Evolutionary conservation across 1,140 invertebrate species (phyloP).

Genomic region (Brachionus koreanus): DNA sequence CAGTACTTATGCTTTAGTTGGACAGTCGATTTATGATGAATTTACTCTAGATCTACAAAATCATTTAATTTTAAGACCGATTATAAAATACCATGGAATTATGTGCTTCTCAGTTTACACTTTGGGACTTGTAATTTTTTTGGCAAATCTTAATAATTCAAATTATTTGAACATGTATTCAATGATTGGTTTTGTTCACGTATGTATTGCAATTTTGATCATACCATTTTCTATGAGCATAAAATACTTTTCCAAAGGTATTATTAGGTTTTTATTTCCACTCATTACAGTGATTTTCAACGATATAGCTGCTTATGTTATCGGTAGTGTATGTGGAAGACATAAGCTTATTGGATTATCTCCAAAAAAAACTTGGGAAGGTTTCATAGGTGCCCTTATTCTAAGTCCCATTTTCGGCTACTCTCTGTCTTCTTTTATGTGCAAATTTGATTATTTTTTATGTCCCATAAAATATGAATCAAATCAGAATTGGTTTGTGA

Average conservation of each 20-base stretch:
- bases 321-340: conserved; percentile 96
- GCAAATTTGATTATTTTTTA: conserved; percentile 83
- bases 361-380: conserved; percentile 94
- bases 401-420: conserved; percentile 85
- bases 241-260: conserved; percentile 93
- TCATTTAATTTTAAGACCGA: conserved; percentile 84
- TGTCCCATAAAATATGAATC: conserved; percentile 87
- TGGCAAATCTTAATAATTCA: conserved; percentile 87
- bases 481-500: conserved; percentile 59
- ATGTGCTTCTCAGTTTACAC: conserved; percentile 95
- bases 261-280: conserved; percentile 89
- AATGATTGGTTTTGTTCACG: conserved; percentile 97
- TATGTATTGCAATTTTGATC: conserved; percentile 89
- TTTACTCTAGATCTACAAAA: conserved; percentile 87
- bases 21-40: conserved; percentile 89
- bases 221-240: conserved; percentile 96
- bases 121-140: conserved; percentile 95
- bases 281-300: conserved; percentile 98
- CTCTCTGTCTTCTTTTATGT: conserved; percentile 78
- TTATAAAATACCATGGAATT: conserved; percentile 94
- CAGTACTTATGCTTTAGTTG: conserved; percentile 98
- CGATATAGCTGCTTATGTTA: conserved; percentile 98
- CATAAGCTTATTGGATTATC: conserved; percentile 98
- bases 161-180: conserved; percentile 98
- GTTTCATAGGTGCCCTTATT: conserved; percentile 92